phyloP scores from a whole-genome alignment of 2,113 vertebrate genomes.

The Lophochroa leadbeateri region DNA sequence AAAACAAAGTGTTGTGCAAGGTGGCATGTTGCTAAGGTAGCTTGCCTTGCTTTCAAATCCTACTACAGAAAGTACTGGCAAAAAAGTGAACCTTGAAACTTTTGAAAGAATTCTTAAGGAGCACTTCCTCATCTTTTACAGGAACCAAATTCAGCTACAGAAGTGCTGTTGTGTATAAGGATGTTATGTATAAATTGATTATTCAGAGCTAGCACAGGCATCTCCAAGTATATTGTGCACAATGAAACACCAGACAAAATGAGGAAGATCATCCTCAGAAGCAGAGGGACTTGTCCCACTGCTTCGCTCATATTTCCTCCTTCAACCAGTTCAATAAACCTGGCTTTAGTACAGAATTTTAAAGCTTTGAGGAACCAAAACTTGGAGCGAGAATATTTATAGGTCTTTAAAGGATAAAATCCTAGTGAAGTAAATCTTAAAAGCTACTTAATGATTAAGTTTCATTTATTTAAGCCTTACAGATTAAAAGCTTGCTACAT shows the following conservation, averaged over 20 bases:
- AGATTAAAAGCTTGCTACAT: background rate
- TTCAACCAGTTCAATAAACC: background rate
- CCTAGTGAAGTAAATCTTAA: background rate
- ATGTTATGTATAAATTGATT: background rate
- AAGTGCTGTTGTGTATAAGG: background rate
- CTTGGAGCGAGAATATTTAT: background rate
- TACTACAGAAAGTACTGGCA: background rate
- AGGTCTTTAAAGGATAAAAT: background rate
- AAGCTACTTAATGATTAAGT: background rate
- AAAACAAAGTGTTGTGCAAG: background rate
- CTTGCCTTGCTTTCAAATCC: background rate
- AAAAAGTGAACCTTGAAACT: background rate
- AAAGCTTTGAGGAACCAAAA: background rate
- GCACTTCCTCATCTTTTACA: background rate
- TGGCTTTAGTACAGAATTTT: background rate
- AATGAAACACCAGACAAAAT: background rate
- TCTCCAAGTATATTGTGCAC: background rate
- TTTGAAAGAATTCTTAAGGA: background rate
- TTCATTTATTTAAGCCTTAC: background rate
- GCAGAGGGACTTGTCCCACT: background rate
- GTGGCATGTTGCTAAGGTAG: background rate
- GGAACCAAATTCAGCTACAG: background rate
- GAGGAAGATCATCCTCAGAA: background rate
- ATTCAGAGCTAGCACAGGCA: background rate
- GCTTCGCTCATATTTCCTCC: background rate